Conservation (phyloP, 2,888 invertebrate genomes). For the Mantis religiosa region DNA sequence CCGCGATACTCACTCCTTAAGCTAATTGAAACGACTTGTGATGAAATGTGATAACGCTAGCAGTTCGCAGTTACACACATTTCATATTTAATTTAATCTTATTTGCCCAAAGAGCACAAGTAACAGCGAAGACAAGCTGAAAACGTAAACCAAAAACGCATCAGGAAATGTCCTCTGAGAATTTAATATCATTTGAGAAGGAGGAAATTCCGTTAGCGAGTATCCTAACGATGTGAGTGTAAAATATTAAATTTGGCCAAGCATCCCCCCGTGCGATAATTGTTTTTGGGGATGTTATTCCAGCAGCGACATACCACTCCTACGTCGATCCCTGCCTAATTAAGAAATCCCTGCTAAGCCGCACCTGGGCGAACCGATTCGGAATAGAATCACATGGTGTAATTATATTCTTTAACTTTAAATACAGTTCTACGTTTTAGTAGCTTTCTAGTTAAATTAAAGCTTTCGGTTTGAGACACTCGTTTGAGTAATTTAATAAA, state of each 20-base stretch:
- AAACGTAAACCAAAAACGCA: neutral
- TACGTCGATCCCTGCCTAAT: neutral
- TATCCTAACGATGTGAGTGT: neutral
- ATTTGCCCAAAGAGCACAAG: neutral
- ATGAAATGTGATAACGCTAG: neutral
- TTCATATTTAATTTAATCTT: neutral
- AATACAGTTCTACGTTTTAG: no score
- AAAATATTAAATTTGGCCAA: neutral
- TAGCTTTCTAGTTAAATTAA: no score
- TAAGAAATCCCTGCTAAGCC: neutral
- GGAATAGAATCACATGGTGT: neutral
- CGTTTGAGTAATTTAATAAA: no score
- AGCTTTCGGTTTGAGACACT: no score
- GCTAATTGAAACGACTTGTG: no score
- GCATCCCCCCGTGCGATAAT: neutral
- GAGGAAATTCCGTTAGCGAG: neutral
- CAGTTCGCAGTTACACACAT: neutral
- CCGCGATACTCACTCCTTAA: neutral
- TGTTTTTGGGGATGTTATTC: neutral
- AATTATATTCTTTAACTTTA: neutral
- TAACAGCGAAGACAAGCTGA: neutral
- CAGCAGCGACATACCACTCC: neutral
- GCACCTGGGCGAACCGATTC: neutral
- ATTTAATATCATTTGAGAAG: neutral
- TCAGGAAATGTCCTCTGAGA: neutral